Evolutionary conservation across 2,888 invertebrate species (phyloP).

Genomic region (Pseudococcus viburni): DNA sequence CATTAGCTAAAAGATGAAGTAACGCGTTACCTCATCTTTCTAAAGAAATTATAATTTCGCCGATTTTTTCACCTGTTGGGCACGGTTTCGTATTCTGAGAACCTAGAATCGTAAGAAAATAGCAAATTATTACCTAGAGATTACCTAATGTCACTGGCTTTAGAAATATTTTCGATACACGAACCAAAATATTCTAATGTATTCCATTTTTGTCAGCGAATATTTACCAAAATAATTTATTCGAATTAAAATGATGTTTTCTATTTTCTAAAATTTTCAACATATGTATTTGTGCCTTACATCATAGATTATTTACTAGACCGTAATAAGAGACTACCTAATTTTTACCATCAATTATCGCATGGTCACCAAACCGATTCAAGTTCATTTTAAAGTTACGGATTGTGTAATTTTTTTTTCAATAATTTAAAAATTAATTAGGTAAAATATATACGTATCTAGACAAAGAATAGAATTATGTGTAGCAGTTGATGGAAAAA

Average conservation of each 20-base stretch:
- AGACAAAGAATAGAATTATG: not conserved
- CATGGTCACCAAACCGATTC: conserved; percentile 1
- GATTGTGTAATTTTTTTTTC: not conserved
- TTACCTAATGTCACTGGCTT: too few species aligned
- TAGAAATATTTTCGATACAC: too few species aligned
- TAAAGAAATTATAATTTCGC: not conserved
- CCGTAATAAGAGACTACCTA: not conserved
- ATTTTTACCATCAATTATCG: not conserved
- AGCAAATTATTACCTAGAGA: too few species aligned
- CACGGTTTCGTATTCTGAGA: not conserved
- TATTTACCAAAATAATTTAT: not conserved
- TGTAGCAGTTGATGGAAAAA: not conserved
- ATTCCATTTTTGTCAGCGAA: too few species aligned
- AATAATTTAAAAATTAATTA: not conserved
- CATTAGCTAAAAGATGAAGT: not conserved
- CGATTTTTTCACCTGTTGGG: not conserved
- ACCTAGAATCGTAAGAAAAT: too few species aligned
- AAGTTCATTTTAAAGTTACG: not conserved
- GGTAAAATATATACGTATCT: not conserved
- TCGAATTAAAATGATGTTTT: not conserved
- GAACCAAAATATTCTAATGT: too few species aligned
- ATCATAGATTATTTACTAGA: not conserved
- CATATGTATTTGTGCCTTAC: not conserved
- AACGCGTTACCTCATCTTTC: not conserved
- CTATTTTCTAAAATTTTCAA: not conserved